phyloP scores from a whole-genome alignment of 2,888 invertebrate species.

The Cataglyphis livida region DNA sequence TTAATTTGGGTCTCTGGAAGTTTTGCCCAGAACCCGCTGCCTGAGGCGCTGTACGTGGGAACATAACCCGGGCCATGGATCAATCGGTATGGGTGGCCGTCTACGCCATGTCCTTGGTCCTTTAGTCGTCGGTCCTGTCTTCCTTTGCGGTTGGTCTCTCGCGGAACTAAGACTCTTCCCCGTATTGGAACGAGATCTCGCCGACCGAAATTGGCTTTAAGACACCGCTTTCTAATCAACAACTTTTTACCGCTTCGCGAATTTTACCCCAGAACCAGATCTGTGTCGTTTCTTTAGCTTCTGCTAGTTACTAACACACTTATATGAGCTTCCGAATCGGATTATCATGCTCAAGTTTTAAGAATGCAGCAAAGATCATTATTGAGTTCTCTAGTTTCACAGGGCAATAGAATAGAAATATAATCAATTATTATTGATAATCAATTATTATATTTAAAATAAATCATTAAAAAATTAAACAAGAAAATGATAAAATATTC shows the following conservation, averaged over 20 bases:
- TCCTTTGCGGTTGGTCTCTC: constrained; percentile 66
- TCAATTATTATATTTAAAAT: background rate
- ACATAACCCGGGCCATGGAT: constrained; percentile 74
- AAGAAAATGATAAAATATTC: background rate
- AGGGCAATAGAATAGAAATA: background rate
- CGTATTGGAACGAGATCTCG: constrained; percentile 63
- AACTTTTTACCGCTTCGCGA: constrained; percentile 67
- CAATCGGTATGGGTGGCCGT: constrained; percentile 82
- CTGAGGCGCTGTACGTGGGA: constrained; percentile 84
- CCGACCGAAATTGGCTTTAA: constrained; percentile 45
- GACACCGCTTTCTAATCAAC: constrained; percentile 74
- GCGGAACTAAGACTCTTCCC: constrained; percentile 61
- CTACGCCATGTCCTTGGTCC: constrained; percentile 82
- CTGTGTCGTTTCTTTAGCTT: constrained; percentile 42
- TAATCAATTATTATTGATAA: constrained; percentile 17
- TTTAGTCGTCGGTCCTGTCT: constrained; percentile 74
- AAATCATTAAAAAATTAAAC: background rate
- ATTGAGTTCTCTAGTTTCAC: background rate
- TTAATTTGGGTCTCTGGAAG: constrained; percentile 83
- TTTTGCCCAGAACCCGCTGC: constrained; percentile 80
- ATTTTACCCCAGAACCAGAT: constrained; percentile 60
- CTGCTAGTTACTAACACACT: constrained; percentile 39
- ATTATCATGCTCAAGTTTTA: constrained; percentile 25
- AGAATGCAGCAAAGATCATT: background rate
- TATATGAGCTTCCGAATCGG: constrained; percentile 14